These are phyloP conservation scores for Drosophila hamatofila DNA, from an alignment of 2,888 invertebrate species.

Conservation along the genomic window DNA sequence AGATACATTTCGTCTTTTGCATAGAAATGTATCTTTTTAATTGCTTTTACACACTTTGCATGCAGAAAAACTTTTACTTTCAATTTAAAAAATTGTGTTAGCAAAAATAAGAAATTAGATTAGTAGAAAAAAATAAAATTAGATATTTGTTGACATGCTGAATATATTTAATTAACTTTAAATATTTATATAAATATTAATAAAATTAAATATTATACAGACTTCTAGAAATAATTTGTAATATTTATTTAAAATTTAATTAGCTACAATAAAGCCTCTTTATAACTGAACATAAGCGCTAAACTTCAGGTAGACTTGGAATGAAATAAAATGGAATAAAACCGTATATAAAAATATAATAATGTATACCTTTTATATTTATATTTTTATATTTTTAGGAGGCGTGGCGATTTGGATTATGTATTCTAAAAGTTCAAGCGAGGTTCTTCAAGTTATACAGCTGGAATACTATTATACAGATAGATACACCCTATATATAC, in stretches of 20 bases:
- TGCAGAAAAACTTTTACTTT: conserved; percentile 6
- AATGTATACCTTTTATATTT: too few relatives aligned
- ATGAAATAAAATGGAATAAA: too few relatives aligned
- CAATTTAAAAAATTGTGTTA: neutral
- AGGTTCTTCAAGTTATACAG: too few relatives aligned
- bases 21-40: conserved; percentile 31
- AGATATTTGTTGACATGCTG: neutral
- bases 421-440: too few relatives aligned
- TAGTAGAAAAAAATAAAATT: neutral
- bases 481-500: neutral
- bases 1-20: conserved; percentile 15
- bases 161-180: neutral
- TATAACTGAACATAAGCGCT: too few relatives aligned
- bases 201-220: neutral
- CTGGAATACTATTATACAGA: too few relatives aligned
- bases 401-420: too few relatives aligned
- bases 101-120: neutral
- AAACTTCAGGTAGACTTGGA: too few relatives aligned
- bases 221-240: neutral
- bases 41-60: conserved; percentile 11
- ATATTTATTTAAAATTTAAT: neutral
- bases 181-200: too few relatives aligned
- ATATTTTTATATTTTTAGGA: too few relatives aligned
- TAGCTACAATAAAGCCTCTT: too few relatives aligned
- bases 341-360: too few relatives aligned